These are phyloP conservation scores for Beaufortia kweichowensis DNA, from an alignment of 2,113 vertebrate genomes.

Conservation along the genomic window DNA sequence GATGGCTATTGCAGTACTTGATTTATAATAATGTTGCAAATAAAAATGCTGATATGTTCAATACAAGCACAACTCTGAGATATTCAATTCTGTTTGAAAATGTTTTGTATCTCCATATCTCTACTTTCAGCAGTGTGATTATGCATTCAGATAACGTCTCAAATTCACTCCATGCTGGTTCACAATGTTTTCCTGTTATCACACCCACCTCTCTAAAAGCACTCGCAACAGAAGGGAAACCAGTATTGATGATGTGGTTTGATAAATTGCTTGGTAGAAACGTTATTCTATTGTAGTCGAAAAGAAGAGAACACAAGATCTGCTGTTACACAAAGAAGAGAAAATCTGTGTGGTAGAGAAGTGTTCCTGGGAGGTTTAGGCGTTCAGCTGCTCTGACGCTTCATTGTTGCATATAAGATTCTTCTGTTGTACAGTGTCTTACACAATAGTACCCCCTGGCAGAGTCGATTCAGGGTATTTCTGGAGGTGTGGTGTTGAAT, in stretches of 20 bases:
- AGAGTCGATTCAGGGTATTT: slow-evolving; percentile 29
- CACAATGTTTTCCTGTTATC: slow-evolving; percentile 18
- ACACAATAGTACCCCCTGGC: slow-evolving; percentile 9
- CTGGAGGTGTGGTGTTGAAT: slow-evolving; percentile 3
- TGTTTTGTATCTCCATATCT: neutral
- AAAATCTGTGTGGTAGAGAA: slow-evolving; percentile 6
- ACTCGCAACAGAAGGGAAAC: slow-evolving; percentile 10
- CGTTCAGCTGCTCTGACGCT: slow-evolving; percentile 4
- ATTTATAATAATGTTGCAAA: neutral
- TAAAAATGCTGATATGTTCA: neutral
- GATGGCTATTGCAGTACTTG: no score
- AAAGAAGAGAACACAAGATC: slow-evolving; percentile 5
- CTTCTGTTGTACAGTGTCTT: slow-evolving; percentile 13
- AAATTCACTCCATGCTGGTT: slow-evolving; percentile 13
- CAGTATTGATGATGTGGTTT: slow-evolving; percentile 38
- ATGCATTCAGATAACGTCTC: slow-evolving; percentile 20
- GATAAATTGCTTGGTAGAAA: slow-evolving; percentile 32
- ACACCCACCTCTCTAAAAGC: slow-evolving; percentile 11
- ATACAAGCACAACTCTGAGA: neutral
- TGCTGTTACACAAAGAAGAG: neutral
- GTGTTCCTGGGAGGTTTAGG: slow-evolving; percentile 16
- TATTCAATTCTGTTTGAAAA: neutral
- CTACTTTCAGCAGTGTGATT: neutral
- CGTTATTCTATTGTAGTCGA: slow-evolving; percentile 15
- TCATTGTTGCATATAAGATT: slow-evolving; percentile 21